Evolutionary conservation across 2,888 invertebrate species (phyloP).

Genomic region (Callyntrura guangdongensis): DNA sequence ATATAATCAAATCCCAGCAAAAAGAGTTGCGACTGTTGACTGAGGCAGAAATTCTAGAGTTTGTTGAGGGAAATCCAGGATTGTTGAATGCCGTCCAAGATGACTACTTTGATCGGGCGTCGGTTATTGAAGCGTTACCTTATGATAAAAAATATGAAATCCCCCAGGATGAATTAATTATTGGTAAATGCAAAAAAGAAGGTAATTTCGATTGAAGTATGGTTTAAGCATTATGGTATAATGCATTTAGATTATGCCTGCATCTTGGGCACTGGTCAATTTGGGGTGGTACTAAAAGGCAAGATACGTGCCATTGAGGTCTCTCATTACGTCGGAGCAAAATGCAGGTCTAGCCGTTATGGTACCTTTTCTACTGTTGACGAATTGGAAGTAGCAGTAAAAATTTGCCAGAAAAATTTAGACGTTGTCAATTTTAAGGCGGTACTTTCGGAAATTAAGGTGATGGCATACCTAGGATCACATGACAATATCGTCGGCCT

Average conservation of each 20-base stretch:
- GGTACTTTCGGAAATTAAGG: constrained; percentile 79
- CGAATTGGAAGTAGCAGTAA: constrained; percentile 70
- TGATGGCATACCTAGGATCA: constrained; percentile 78
- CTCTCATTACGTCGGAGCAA: neutral
- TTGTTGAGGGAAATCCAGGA: constrained; percentile 62
- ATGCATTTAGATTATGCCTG: constrained; percentile 32
- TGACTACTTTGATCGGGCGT: constrained; percentile 13
- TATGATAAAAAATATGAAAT: constrained; percentile 73
- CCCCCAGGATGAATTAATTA: constrained; percentile 17
- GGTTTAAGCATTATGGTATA: neutral
- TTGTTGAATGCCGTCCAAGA: neutral
- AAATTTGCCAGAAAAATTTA: constrained; percentile 69
- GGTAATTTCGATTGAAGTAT: too few relatives aligned
- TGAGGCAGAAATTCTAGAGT: constrained; percentile 66
- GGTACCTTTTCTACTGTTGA: too few relatives aligned
- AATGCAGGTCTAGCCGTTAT: too few relatives aligned
- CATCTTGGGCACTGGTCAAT: constrained; percentile 41
- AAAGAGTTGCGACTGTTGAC: constrained; percentile 61
- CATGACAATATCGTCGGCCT: constrained; percentile 77
- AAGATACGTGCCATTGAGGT: neutral
- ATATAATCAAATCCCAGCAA: constrained; percentile 43
- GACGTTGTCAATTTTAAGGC: constrained; percentile 77
- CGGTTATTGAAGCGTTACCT: constrained; percentile 63
- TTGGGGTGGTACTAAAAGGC: constrained; percentile 52
- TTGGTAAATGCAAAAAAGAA: constrained; percentile 63